Percentiles rank a stretch among this genome's conserved stretches.
phyloP scores from a whole-genome alignment of 1,140 invertebrate species.

The Drosophila setifemur region DNA sequence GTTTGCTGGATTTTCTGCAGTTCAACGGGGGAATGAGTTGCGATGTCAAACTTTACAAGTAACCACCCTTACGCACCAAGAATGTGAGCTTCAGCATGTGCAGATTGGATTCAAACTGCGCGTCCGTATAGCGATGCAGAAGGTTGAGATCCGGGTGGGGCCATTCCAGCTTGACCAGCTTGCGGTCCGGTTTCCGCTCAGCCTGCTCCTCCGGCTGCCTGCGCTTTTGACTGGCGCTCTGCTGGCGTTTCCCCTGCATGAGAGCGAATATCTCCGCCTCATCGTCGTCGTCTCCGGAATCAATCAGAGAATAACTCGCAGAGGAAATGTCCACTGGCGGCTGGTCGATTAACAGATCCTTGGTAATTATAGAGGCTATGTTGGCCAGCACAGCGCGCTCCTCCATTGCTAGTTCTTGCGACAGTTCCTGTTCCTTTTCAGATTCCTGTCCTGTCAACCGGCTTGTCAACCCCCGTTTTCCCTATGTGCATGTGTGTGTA shows the following conservation, averaged over 20 bases:
- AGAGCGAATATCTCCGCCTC: slow-evolving; percentile 68
- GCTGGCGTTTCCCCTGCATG: slow-evolving; percentile 55
- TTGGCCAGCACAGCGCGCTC: slow-evolving; percentile 75
- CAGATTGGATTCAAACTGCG: slow-evolving; percentile 65
- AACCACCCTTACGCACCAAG: slow-evolving; percentile 41
- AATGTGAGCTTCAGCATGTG: slow-evolving; percentile 75
- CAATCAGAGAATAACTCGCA: slow-evolving; percentile 38
- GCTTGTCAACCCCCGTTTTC: slow-evolving; percentile 7
- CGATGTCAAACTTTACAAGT: neutral
- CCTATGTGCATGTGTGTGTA: neutral
- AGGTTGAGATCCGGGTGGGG: slow-evolving; percentile 64
- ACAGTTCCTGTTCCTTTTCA: neutral
- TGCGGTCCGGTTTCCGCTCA: neutral
- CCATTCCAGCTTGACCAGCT: slow-evolving; percentile 39
- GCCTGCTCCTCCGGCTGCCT: neutral
- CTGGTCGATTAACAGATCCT: slow-evolving; percentile 72
- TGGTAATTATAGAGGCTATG: slow-evolving; percentile 76
- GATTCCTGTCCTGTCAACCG: neutral
- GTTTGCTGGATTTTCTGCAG: slow-evolving; percentile 57
- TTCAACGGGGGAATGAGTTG: neutral
- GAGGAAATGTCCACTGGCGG: neutral
- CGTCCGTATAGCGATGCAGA: slow-evolving; percentile 66
- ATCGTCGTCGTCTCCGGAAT: slow-evolving; percentile 45
- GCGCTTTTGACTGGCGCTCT: slow-evolving; percentile 24
- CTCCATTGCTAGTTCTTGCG: slow-evolving; percentile 44